Conservation (phyloP, 2,113 vertebrate genomes). For the Fulica atra region DNA sequence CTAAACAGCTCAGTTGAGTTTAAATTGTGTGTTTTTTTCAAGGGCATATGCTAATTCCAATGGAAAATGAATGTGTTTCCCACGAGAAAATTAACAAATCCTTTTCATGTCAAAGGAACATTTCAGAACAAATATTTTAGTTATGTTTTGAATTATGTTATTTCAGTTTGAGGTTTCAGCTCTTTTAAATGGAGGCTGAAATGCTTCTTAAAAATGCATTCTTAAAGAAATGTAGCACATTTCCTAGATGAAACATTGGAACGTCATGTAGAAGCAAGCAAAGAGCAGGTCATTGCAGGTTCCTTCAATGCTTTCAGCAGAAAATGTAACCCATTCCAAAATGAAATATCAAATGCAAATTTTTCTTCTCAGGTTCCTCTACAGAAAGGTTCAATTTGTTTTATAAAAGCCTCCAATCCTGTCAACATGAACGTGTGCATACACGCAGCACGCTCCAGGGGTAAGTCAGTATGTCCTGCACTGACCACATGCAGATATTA, state of each 20-base stretch:
- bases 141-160: constrained; percentile 66
- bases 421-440: not conserved
- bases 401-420: not conserved
- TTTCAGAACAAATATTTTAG: constrained; percentile 66
- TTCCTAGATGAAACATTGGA: not conserved
- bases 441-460: not conserved
- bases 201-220: not conserved
- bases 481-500: not conserved
- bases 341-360: not conserved
- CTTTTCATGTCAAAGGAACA: constrained; percentile 63
- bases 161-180: constrained; percentile 47
- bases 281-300: not conserved
- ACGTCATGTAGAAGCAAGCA: not conserved
- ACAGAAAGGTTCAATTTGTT: not conserved
- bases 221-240: not conserved
- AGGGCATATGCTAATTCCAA: constrained; percentile 23
- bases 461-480: not conserved
- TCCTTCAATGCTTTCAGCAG: not conserved
- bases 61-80: constrained; percentile 2
- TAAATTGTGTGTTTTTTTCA: not conserved
- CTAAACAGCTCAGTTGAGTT: not conserved
- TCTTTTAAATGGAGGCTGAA: not conserved
- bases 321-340: not conserved
- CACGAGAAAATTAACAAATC: constrained; percentile 51
- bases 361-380: not conserved